Evolutionary conservation across 2,113 vertebrate genomes (phyloP), one percentile per base, ranked within the genome.

Genomic region (Platichthys stellatus): DNA sequence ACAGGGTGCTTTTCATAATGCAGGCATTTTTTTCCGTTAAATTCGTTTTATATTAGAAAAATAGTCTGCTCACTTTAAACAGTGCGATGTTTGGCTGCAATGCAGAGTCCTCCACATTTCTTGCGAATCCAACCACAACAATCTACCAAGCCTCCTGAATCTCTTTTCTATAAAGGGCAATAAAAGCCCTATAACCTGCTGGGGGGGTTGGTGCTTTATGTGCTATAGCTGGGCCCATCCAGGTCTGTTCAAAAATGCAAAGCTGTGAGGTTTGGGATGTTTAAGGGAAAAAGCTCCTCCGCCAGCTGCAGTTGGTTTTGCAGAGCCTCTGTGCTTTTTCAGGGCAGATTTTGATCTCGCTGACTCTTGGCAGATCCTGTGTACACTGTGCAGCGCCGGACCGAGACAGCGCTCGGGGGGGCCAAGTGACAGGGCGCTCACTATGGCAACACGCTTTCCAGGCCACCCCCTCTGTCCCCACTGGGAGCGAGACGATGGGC

Each of bases 301-400:
- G 79, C 87, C 86, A 89, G 88, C 68, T 84, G 71, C 58, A 81
- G 89, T 92, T 93, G 89, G 72, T 92, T 92, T 90, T 91, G 72
- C 83, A 53, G 78, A 93, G 88, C 82, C 78, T 58, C 69, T 83
- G 70, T 73, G 90, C 83, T 91, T 87, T 38, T 83, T 51, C 75
- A 79, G 56, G 80, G 76, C 76, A 86, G 87, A 89, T 94, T 89
- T 76, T 47, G 71, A 92, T 90, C 88, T 85, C 79, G 86, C 92
- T 92, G 92, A 93, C 91, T 92, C 65, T 73, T 84, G 80, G 79
- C 78, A 90, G 80, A 88, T 73, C 67, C 66, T 84, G 63, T 84
- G 84, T 84, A 85, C 82, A 87, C 72, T 76, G 63, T 56, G 63
- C 63, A 90, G 78, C 47, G 80, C 53, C 77, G 77, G 79, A 82